A percentile compares a stretch with the other conserved stretches of the same genome.
These are phyloP conservation scores for Perccottus glenii DNA, from an alignment of 2,113 vertebrate genomes.

Conservation along the genomic window DNA sequence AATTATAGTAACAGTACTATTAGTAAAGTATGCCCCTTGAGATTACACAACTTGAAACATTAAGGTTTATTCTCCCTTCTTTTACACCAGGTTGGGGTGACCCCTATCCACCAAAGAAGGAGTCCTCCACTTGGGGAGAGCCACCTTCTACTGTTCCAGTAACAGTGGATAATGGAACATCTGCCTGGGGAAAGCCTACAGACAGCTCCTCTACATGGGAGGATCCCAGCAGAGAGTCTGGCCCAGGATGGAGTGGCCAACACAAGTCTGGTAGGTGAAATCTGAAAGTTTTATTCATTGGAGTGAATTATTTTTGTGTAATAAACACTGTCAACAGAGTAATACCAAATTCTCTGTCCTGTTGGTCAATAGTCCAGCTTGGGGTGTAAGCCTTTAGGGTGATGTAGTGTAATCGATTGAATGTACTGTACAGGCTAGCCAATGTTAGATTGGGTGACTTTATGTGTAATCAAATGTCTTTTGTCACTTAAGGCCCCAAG, in stretches of 20 bases:
- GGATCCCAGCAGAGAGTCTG: conserved; percentile 81
- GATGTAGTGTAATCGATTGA: no score
- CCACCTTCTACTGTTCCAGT: conserved; percentile 81
- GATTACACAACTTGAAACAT: not conserved
- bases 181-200: conserved; percentile 94
- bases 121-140: conserved; percentile 84
- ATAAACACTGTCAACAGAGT: no score
- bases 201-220: conserved; percentile 86
- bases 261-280: conserved; percentile 84
- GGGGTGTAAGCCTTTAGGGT: no score
- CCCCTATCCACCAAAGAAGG: conserved; percentile 73
- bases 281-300: not conserved
- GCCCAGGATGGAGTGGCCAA: conserved; percentile 74
- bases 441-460: not conserved
- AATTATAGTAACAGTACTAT: no score
- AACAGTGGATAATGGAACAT: conserved; percentile 93
- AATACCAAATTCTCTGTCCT: no score
- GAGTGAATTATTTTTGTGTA: no score
- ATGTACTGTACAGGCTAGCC: not conserved
- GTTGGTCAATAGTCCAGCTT: no score
- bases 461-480: not conserved
- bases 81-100: conserved; percentile 88
- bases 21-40: no score
- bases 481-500: conserved; percentile 82
- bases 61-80: not conserved